Percentiles rank a stretch among this genome's conserved stretches.
Conservation (phyloP, 2,888 invertebrate species). For the Drosophila greeni region DNA sequence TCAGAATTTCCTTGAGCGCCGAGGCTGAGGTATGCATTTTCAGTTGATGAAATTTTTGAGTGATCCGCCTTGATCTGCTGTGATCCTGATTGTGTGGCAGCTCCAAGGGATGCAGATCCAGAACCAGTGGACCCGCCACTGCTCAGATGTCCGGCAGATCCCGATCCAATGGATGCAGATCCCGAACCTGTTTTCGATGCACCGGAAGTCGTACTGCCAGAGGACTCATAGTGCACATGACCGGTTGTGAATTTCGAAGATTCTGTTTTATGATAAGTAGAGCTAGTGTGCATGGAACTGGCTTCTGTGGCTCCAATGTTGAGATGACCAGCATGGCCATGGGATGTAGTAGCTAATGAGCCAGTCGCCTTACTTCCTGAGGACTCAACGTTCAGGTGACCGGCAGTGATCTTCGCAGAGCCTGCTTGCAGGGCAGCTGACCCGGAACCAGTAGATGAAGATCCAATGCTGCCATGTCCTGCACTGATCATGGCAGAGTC, state of each 20-base stretch:
- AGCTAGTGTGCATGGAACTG: conserved; percentile 1
- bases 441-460: background rate
- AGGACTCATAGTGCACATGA: conserved; percentile 3
- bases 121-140: background rate
- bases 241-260: background rate
- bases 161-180: background rate
- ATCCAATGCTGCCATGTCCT: background rate
- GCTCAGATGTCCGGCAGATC: background rate
- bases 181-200: background rate
- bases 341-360: background rate
- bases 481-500: conserved; percentile 1
- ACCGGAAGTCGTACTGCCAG: background rate
- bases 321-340: background rate
- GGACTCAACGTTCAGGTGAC: background rate
- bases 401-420: conserved; percentile 8
- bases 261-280: conserved; percentile 6
- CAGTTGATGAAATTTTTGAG: background rate
- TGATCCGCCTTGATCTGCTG: background rate
- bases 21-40: background rate
- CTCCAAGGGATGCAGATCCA: background rate
- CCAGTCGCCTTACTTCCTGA: conserved; percentile 11
- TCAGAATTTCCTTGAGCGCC: background rate
- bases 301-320: background rate
- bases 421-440: conserved; percentile 1
- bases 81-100: background rate